phyloP scores from a whole-genome alignment of 2,113 vertebrate genomes.

The Corythornis cristatus region DNA sequence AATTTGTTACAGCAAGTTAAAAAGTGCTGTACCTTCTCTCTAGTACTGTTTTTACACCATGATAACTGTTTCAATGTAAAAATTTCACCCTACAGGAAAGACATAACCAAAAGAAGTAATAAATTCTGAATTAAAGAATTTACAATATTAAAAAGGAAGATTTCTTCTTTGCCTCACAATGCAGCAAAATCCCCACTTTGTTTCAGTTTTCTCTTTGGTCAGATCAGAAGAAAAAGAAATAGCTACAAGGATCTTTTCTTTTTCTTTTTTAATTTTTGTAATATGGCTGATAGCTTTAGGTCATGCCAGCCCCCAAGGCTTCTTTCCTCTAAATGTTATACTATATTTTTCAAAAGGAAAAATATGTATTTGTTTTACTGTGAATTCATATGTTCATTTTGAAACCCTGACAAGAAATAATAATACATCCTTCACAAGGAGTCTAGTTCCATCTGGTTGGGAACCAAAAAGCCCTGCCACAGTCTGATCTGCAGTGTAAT shows the following conservation, averaged over 20 bases:
- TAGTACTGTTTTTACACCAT: background rate
- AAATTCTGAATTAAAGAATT: background rate
- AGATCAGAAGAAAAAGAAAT: background rate
- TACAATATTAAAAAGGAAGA: background rate
- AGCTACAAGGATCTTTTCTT: background rate
- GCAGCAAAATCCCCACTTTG: background rate
- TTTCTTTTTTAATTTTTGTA: background rate
- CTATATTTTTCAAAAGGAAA: background rate
- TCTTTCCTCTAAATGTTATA: slow-evolving; percentile 43
- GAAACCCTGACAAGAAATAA: slow-evolving; percentile 43
- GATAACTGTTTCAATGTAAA: background rate
- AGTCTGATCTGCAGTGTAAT: slow-evolving; percentile 19
- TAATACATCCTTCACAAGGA: background rate
- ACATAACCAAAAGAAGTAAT: background rate
- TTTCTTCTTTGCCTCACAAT: background rate
- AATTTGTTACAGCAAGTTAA: background rate
- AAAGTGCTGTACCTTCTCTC: background rate
- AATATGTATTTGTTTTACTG: background rate
- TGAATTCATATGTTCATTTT: background rate
- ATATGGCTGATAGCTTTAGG: background rate
- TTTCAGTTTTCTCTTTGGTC: background rate
- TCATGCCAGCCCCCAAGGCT: background rate
- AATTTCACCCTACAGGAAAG: background rate
- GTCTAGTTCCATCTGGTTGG: background rate
- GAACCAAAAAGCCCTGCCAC: background rate